These are phyloP conservation scores for Epistrophe eligans DNA, from an alignment of 2,888 invertebrate genomes.

Conservation along the genomic window DNA sequence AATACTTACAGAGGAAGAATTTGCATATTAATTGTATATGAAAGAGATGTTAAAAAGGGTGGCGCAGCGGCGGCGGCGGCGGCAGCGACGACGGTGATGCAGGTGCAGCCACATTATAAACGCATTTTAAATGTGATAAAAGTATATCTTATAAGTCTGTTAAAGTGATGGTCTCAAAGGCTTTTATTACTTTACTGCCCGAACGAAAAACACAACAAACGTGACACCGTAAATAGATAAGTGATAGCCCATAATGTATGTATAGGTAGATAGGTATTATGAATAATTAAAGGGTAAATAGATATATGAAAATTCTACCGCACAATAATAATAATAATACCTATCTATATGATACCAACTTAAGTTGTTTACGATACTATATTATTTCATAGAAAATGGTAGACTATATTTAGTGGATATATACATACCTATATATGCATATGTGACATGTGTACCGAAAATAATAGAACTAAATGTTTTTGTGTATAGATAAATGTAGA, in stretches of 20 bases:
- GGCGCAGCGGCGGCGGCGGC: too few relatives aligned
- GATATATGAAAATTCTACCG: conserved; percentile 32
- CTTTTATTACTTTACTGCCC: conserved; percentile 24
- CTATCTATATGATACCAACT: background rate
- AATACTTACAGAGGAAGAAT: conserved; percentile 15
- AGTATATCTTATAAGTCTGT: conserved; percentile 1
- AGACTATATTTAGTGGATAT: background rate
- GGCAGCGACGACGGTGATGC: conserved; percentile 40
- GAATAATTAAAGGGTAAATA: conserved; percentile 70
- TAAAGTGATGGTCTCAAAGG: conserved; percentile 44
- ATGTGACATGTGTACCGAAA: conserved; percentile 26
- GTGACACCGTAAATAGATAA: conserved; percentile 67
- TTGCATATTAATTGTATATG: conserved; percentile 71
- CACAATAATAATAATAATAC: conserved; percentile 56
- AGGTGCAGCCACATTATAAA: conserved; percentile 68
- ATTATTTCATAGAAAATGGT: background rate
- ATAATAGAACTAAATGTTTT: conserved; percentile 44
- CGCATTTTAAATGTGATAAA: conserved; percentile 63
- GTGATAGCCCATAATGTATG: conserved; percentile 50
- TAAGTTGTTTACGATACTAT: background rate
- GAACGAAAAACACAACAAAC: conserved; percentile 49
- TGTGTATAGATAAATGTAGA: background rate
- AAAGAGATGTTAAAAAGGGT: conserved; percentile 16
- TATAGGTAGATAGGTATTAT: conserved; percentile 39
- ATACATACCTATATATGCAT: too few relatives aligned